Conservation (phyloP, 1,140 invertebrate species). For the Streblospio benedicti region DNA sequence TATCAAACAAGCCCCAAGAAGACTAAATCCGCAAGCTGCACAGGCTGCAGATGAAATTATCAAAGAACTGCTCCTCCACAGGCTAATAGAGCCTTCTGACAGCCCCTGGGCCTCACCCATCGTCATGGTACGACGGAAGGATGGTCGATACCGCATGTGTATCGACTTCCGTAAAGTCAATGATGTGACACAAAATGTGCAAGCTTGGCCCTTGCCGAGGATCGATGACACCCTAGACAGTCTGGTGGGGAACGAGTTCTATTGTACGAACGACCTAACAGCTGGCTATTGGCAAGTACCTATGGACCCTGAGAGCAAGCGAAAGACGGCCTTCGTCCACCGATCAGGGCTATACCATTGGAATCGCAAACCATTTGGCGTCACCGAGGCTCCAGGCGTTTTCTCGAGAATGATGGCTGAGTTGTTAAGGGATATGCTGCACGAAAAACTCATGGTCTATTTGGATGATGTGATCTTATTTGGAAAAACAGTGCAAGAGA, state of each 20-base stretch:
- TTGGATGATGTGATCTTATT: constrained; percentile 10
- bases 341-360: neutral
- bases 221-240: constrained; percentile 27
- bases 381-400: neutral
- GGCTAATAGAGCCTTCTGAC: constrained; percentile 9
- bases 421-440: neutral
- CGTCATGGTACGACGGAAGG: constrained; percentile 29
- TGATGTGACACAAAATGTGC: constrained; percentile 20
- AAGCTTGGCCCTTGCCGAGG: constrained; percentile 26
- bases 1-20: too few relatives aligned
- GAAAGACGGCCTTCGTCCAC: constrained; percentile 4
- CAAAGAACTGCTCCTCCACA: too few relatives aligned
- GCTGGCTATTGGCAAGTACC: constrained; percentile 2
- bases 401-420: constrained; percentile 1
- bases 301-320: neutral
- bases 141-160: constrained; percentile 25
- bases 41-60: too few relatives aligned
- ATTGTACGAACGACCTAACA: neutral
- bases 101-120: constrained; percentile 30
- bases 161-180: constrained; percentile 30
- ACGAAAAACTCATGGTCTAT: neutral
- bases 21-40: too few relatives aligned
- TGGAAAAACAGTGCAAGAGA: constrained; percentile 35
- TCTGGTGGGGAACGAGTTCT: neutral
- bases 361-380: neutral